Base-by-base conservation (phyloP, 2,888 invertebrate genomes). In the Ernsta delagoae region DNA sequence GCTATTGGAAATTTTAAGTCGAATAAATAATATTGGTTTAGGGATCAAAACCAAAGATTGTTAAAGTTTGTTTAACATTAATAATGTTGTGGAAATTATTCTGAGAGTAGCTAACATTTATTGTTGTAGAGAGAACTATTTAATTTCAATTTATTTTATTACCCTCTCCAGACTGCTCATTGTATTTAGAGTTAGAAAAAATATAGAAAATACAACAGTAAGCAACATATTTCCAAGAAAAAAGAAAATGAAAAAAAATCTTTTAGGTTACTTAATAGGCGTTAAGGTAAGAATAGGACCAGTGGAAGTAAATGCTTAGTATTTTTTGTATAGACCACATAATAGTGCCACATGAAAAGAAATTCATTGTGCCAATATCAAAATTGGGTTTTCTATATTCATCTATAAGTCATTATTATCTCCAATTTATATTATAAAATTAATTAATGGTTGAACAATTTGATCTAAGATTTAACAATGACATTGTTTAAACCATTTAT, bases 41-140 rank as follows among this genome's bases (percentile, higher is more conserved):
- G 96, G 96, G 96, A 96, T 95, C 96, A 96, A 96, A 95, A 95
- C 96, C 96, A 96, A 96, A 96, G 96, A 96, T 96, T 95, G 95
- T 96, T 96, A 94, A 95, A 88, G 87, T 91, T 92, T 93, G 89
- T 91, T 93, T 92, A 86, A 91, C 92, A 89, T 88, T 92, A 88
- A 88, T 89, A 83, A 90, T 91, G 91, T 92, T 92, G 91, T 90
- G 90, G 90, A 89, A 92, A 92, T 90, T 92, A 90, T 90, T 91
- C 87, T 88, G 90, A 87, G 85, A 86, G 84, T 91, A 89, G 88
- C 86, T 87, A 87, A 87, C 87, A 82, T 86, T 83, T 89, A 88
- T 87, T 84, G 78, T 79, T 84, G 81, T 87, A 88, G 84, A 79
- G 79, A 85, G 85, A 81, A 84, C 79, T 39, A 81, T 77, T 88